These are phyloP conservation scores for Nemapogon koenigi DNA, from an alignment of 2,888 invertebrate genomes.

Conservation along the genomic window DNA sequence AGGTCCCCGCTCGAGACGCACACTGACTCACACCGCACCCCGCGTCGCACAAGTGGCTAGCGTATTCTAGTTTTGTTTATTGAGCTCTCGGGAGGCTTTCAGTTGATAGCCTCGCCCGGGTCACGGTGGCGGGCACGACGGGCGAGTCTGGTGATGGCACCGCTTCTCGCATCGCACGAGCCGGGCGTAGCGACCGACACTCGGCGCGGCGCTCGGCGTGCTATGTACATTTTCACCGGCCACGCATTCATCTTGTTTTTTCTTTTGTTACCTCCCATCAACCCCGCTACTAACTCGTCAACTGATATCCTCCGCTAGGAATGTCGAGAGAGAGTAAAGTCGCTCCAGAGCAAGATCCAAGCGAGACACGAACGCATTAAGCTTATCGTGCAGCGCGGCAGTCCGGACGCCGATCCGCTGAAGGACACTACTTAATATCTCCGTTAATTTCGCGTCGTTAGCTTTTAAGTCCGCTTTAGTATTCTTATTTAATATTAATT, in stretches of 20 bases:
- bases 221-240: constrained; percentile 38
- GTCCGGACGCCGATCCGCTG: constrained; percentile 79
- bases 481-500: constrained; percentile 41
- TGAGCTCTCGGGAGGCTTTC: constrained; percentile 27
- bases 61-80: constrained; percentile 52
- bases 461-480: constrained; percentile 40
- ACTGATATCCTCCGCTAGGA: constrained; percentile 69
- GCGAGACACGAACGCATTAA: constrained; percentile 89
- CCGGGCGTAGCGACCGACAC: no score
- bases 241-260: constrained; percentile 38
- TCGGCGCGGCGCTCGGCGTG: constrained; percentile 20
- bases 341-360: constrained; percentile 86
- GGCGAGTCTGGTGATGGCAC: constrained; percentile 30
- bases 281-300: constrained; percentile 36
- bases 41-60: constrained; percentile 34
- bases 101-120: constrained; percentile 21
- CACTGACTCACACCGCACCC: constrained; percentile 22
- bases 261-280: constrained; percentile 46
- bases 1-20: constrained; percentile 61
- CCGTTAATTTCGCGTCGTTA: constrained; percentile 22
- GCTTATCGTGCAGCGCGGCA: constrained; percentile 84
- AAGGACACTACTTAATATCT: constrained; percentile 66
- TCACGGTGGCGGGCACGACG: constrained; percentile 18
- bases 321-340: constrained; percentile 84
- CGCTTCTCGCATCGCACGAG: constrained; percentile 23